Base-by-base conservation (phyloP, 2,797 vertebrate species). In the Syncerus caffer region DNA sequence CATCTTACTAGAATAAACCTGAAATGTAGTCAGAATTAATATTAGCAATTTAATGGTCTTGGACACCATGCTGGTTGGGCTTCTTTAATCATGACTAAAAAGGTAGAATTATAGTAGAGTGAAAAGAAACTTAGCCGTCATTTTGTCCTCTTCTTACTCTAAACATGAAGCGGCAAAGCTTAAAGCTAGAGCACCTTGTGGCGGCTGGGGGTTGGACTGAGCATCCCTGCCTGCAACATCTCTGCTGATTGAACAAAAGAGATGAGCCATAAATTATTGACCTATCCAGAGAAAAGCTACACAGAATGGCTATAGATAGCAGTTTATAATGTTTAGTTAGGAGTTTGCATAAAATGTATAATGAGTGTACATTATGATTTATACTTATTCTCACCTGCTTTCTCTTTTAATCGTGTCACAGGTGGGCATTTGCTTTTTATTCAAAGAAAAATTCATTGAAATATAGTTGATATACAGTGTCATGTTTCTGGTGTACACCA, bases 21-120 rank as follows among this genome's bases (percentile, higher is more conserved):
- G 86, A 96, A 97, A 90, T 71, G 64, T 62, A 55, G 82, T 88
- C 71, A 96, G 95, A 97, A 92, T 90, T 91, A 97, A 84, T 90
- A 87, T 90, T 85, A 93, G 38, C 78, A 86, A 79, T 71, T 83
- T 92, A 93, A 93, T 38, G 53, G 89, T 83, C 78, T 53, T 67
- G 53, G 89, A 51, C 11, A 79, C 29, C 67, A n/a, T 60, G 55
- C 58, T 74, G 71, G 89, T 90, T 74, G 71, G 78, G n/a, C 27
- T 97, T 2, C 64, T 97, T 96, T 97, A 92, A 83, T 93, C 51
- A 76, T 85, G 47, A 23, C 57, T 71, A 82, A 93, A 86, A 90
- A 94, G 60, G 45, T 27, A 16, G 60, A 93, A 86, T 89, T 55
- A 89, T 7, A 58, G 29, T 12, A 60, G 23, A 29, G 14, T 53